Evolutionary conservation across 2,113 vertebrate species (phyloP).

Genomic region (Xyliphius kryptos): DNA sequence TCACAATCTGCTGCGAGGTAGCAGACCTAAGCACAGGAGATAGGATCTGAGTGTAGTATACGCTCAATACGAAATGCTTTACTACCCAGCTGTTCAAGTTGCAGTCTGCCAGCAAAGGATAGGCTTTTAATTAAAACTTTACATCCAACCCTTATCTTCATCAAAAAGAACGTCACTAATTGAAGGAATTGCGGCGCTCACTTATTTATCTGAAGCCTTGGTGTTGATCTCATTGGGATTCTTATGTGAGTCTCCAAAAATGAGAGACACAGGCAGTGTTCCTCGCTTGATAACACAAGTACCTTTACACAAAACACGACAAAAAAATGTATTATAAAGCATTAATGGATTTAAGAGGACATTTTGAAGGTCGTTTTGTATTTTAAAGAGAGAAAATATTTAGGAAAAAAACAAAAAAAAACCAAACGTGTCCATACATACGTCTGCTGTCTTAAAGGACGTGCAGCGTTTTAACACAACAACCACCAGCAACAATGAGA

Average conservation of each 20-base stretch:
- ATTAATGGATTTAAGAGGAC: constrained; percentile 17
- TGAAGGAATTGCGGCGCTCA: constrained; percentile 23
- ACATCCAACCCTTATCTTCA: constrained; percentile 42
- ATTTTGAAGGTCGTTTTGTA: background rate
- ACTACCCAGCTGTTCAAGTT: constrained; percentile 1
- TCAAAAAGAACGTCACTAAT: constrained; percentile 14
- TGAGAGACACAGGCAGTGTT: constrained; percentile 15
- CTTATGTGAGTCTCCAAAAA: constrained; percentile 4
- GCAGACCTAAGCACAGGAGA: constrained; percentile 1
- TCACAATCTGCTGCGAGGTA: background rate
- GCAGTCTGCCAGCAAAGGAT: constrained; percentile 17
- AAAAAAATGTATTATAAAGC: constrained; percentile 4
- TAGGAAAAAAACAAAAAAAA: background rate
- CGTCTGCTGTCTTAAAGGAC: background rate
- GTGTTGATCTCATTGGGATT: constrained; percentile 40
- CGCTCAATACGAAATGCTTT: background rate
- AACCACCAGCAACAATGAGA: background rate
- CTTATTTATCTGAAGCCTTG: constrained; percentile 28
- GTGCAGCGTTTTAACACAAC: background rate
- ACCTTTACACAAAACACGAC: constrained; percentile 12
- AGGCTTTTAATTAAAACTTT: constrained; percentile 48
- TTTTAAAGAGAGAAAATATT: background rate
- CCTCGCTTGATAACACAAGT: constrained; percentile 8
- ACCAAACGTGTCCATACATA: background rate
- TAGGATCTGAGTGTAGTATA: background rate